A percentile compares a stretch with the other conserved stretches of the same genome.
These are phyloP conservation scores for Jacana jacana DNA, from an alignment of 2,113 vertebrate genomes.

Conservation along the genomic window DNA sequence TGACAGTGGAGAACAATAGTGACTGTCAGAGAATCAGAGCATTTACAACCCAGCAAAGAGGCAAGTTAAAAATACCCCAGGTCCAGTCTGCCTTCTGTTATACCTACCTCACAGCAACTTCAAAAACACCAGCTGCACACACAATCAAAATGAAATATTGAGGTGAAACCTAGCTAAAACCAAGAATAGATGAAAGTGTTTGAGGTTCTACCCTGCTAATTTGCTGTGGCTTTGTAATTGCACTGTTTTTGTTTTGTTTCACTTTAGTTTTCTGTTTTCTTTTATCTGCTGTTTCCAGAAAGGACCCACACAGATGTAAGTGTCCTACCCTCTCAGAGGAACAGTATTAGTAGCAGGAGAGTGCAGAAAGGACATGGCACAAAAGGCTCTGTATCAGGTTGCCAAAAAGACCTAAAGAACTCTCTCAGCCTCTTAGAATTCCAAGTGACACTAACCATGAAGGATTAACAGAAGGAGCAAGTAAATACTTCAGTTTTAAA, in stretches of 20 bases:
- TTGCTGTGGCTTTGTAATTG: not conserved
- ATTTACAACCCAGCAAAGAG: not conserved
- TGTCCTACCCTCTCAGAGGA: not conserved
- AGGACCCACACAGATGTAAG: not conserved
- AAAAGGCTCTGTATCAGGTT: not conserved
- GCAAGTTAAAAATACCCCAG: not conserved
- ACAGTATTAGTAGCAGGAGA: not conserved
- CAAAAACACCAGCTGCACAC: not conserved
- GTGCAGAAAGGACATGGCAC: not conserved
- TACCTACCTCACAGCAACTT: not conserved
- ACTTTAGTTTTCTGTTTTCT: not conserved
- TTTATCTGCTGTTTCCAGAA: slow-evolving; percentile 17
- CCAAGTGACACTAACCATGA: not conserved
- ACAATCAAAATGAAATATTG: not conserved
- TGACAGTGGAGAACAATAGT: not conserved
- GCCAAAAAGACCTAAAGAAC: not conserved
- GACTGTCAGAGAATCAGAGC: not conserved
- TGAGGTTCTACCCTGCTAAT: not conserved
- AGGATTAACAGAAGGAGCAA: not conserved
- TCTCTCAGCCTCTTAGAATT: not conserved
- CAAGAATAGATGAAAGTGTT: not conserved
- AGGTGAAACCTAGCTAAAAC: not conserved
- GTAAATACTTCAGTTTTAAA: not conserved
- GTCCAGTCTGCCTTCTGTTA: not conserved
- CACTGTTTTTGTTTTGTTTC: not conserved